phyloP scores from a whole-genome alignment of 2,888 invertebrate species.

The Dolomedes plantarius region DNA sequence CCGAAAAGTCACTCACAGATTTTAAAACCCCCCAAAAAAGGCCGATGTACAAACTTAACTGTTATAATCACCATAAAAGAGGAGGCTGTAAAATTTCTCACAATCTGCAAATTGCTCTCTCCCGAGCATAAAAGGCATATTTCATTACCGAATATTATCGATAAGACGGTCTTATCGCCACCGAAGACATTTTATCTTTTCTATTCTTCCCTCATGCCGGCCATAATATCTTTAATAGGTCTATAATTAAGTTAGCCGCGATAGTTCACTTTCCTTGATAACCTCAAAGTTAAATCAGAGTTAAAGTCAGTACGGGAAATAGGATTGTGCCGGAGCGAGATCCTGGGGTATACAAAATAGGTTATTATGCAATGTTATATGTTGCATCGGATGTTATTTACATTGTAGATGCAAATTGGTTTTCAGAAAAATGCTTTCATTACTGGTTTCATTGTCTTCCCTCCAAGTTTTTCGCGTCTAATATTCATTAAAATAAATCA shows the following conservation, averaged over 20 bases:
- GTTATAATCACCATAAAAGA: conserved; percentile 64
- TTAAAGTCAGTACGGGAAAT: not conserved
- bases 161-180: conserved; percentile 22
- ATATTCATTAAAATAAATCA: too few species aligned
- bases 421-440: too few species aligned
- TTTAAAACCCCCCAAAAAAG: conserved; percentile 2
- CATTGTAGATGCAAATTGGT: too few species aligned
- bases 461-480: too few species aligned
- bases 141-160: conserved; percentile 50
- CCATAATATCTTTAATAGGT: conserved; percentile 33
- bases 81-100: conserved; percentile 46
- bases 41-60: not conserved
- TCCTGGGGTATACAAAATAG: too few species aligned
- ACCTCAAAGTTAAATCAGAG: conserved; percentile 1
- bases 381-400: too few species aligned
- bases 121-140: conserved; percentile 24
- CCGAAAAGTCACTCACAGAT: not conserved
- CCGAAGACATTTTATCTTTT: conserved; percentile 39
- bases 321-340: not conserved
- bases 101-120: conserved; percentile 46
- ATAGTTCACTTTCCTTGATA: conserved; percentile 8
- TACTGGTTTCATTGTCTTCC: too few species aligned
- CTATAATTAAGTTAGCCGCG: conserved; percentile 45
- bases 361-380: too few species aligned
- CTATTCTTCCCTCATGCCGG: conserved; percentile 13